Evolutionary conservation across 53 echinoderm and acorn worm genomes (phyloP), one percentile per base, ranked within the genome.

Genomic region (Holothuria scabra): DNA sequence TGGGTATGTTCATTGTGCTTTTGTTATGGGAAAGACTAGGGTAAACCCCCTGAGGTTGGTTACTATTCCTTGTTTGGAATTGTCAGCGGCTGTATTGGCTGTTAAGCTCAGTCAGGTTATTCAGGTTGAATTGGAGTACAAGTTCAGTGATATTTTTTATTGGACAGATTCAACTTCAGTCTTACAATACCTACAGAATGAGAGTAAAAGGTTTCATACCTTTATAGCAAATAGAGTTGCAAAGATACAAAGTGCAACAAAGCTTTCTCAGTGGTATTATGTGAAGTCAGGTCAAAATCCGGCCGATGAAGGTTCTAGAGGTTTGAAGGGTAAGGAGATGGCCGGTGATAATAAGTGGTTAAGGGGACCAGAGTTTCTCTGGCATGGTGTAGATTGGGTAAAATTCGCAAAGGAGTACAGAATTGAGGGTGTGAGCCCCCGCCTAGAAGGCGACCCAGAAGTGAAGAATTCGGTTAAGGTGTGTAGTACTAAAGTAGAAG

Each of bases 131-230:
- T 34, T 88, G 31, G 48, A 28, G 44, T 14, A 74, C 46, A 70
- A 70, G 6, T 59, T 88, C 20, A n/a, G 14, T 13, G 70, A 35
- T 12, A 56, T 74, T 8, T 41, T 70, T 4, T 88, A 38, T 65
- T 88, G 84, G 88, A 88, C 88, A 5, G 88, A 88, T 75, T 83
- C 83, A 13, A 88, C 88, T 24, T 83, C 88, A 12, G 84, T 88
- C 22, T 35, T 88, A 18, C 72, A 88, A 46, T 88, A 90, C 74
- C 69, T 90, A 33, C 30, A 60, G 7, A 90, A 82, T 85, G 81
- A 89, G 72, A 80, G 76, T 57, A 25, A 31, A 5, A 24, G 90
- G 12, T 89, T 89, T 44, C 80, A 89, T 28, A 86, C 85, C 32
- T 89, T 89, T 67, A 85, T 89, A 7, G 90, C 90, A 24, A 89